These are phyloP conservation scores for Mechanitis messenoides DNA, from an alignment of 2,888 invertebrate genomes.

Conservation along the genomic window DNA sequence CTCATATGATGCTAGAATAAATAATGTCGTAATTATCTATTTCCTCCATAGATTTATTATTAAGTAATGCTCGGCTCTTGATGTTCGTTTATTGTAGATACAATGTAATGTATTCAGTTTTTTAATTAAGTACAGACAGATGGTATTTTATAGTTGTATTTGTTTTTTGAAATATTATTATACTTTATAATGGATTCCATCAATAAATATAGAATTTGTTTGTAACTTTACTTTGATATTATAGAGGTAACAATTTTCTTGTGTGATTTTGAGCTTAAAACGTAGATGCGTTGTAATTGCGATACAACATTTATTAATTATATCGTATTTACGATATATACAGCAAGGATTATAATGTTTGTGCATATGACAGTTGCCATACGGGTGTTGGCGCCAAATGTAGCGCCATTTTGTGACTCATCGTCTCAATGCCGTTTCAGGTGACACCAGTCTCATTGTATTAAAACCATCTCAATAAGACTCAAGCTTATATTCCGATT, in stretches of 20 bases:
- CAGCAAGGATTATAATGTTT: slow-evolving; percentile 6
- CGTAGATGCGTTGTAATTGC: too few species aligned
- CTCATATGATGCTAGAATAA: background rate
- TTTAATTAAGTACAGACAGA: background rate
- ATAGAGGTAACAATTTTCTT: too few species aligned
- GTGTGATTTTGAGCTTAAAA: too few species aligned
- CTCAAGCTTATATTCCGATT: background rate
- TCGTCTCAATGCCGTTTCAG: slow-evolving; percentile 27
- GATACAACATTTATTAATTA: background rate
- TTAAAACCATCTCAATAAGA: slow-evolving; percentile 1
- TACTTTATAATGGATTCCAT: too few species aligned
- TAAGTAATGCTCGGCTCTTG: background rate
- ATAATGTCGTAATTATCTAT: slow-evolving; percentile 3
- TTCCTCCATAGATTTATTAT: background rate
- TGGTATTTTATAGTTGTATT: background rate
- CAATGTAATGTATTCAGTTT: background rate
- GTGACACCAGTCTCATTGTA: slow-evolving; percentile 24
- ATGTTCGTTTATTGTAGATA: slow-evolving; percentile 3
- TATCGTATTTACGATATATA: background rate
- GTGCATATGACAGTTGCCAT: slow-evolving; percentile 19
- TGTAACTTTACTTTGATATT: too few species aligned
- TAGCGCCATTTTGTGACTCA: slow-evolving; percentile 26
- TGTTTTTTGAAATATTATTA: too few species aligned
- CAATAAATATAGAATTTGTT: too few species aligned
- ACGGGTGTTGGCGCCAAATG: slow-evolving; percentile 17